Evolutionary conservation across 1,140 invertebrate species (phyloP), one percentile per base, ranked within the genome.

Genomic region (Drosophila ficusphila): DNA sequence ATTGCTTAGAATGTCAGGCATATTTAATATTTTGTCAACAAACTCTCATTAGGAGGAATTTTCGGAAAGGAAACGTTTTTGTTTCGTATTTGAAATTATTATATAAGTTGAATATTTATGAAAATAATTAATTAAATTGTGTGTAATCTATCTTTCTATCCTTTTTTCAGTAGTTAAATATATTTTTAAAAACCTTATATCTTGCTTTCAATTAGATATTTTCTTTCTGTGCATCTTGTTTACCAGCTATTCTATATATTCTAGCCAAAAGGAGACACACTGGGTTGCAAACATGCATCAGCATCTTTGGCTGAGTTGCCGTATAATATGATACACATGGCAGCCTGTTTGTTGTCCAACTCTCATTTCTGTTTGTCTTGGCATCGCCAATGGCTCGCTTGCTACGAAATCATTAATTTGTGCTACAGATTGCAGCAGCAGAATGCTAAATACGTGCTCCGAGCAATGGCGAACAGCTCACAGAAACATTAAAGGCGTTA

Each of bases 391-490:
- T 52, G 8, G 0, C 12, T 14, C 31, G 29, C 29, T 9, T 25
- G 12, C 41, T 36, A 25, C 19, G 25, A 41, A 60, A 67, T 75
- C 58, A 74, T 75, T 67, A 74, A 71, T 71, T 58, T 71, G 49
- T 60, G 47, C 49, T 71, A 71, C 25, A 49, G 65, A 71, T 71
- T 71, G 41, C 41, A 69, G 29, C 29, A 54, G 41, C 39, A 53
- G 69, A 72, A 62, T 72, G 34, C 70, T 52, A 73, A 56, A 48
- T 74, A 74, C 70, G 70, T 74, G 70, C 68, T 23, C 36, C 29
- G 23, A 19, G 12, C 42, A 3, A 36, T 16, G 8, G 31, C 27
- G 48, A 29, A 12, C 38, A 74, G 71, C 70, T 74, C 49, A 74
- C 34, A 53, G 31, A 62, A 47, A 31, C 51, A 64, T 44, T 47